These are phyloP conservation scores for Dynastes grantii DNA, from an alignment of 2,888 invertebrate genomes.

Conservation along the genomic window DNA sequence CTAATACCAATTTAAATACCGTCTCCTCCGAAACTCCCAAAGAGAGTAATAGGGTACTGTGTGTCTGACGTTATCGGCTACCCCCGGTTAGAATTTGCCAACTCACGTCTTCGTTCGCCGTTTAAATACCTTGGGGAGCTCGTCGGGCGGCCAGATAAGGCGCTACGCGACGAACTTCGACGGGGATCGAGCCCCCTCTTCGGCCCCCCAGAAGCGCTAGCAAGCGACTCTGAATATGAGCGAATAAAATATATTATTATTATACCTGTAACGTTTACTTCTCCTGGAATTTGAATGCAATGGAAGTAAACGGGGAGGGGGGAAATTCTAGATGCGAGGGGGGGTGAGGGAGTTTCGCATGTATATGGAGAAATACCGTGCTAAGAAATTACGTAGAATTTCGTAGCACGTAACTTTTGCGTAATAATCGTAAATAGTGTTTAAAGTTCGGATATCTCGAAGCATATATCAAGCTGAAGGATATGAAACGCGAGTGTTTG, in stretches of 20 bases:
- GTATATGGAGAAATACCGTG: not conserved
- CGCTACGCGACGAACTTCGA: constrained; percentile 51
- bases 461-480: constrained; percentile 14
- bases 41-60: constrained; percentile 65
- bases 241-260: constrained; percentile 49
- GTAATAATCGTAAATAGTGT: constrained; percentile 52
- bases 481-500: constrained; percentile 12
- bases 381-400: constrained; percentile 49
- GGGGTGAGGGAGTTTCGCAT: not conserved
- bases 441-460: constrained; percentile 24
- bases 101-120: constrained; percentile 66
- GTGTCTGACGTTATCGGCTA: constrained; percentile 68
- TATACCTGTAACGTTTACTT: constrained; percentile 60
- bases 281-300: constrained; percentile 64
- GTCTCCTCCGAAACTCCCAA: constrained; percentile 62
- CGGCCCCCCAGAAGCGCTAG: not conserved
- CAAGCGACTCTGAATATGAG: not conserved
- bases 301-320: constrained; percentile 22
- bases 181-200: no score
- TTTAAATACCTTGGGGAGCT: constrained; percentile 68
- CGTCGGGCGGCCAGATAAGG: constrained; percentile 65
- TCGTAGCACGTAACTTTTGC: constrained; percentile 45
- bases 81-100: constrained; percentile 63
- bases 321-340: not conserved
- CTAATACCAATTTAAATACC: constrained; percentile 44